These are phyloP conservation scores for Semnopithecus entellus DNA, from an alignment of 2,113 vertebrate genomes.

Conservation along the genomic window DNA sequence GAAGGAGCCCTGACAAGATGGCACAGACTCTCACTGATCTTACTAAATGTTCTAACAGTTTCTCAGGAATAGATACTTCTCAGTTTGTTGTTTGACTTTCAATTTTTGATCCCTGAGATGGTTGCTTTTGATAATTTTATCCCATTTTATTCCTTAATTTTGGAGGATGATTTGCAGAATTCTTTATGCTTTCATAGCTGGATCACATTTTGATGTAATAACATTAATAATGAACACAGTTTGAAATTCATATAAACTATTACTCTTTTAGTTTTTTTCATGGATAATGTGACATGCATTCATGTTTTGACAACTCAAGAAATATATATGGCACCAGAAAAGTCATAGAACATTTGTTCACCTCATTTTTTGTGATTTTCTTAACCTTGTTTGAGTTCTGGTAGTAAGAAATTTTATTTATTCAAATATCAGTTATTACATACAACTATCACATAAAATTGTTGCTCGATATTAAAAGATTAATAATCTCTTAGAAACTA, in stretches of 20 bases:
- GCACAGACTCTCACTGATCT: neutral
- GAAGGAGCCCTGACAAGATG: neutral
- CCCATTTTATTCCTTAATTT: neutral
- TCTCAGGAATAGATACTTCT: neutral
- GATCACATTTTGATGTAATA: neutral
- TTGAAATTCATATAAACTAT: neutral
- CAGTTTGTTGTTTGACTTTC: neutral
- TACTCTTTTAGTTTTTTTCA: neutral
- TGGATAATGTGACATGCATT: neutral
- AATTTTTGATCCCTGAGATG: neutral
- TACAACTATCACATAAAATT: too few species aligned
- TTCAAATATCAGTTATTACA: too few species aligned
- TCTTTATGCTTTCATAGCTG: neutral
- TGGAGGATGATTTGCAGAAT: neutral
- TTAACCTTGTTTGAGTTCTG: too few species aligned
- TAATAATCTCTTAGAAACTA: too few species aligned
- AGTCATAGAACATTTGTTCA: too few species aligned
- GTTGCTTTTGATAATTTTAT: neutral
- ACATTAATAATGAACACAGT: neutral
- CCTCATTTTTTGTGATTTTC: too few species aligned
- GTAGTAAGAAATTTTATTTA: too few species aligned
- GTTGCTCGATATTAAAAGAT: too few species aligned
- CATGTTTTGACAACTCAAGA: neutral
- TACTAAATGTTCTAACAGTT: neutral
- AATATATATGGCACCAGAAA: too few species aligned